Percentiles rank a stretch among this genome's conserved stretches.
phyloP scores from a whole-genome alignment of 2,113 vertebrate genomes.

The Promerops cafer region DNA sequence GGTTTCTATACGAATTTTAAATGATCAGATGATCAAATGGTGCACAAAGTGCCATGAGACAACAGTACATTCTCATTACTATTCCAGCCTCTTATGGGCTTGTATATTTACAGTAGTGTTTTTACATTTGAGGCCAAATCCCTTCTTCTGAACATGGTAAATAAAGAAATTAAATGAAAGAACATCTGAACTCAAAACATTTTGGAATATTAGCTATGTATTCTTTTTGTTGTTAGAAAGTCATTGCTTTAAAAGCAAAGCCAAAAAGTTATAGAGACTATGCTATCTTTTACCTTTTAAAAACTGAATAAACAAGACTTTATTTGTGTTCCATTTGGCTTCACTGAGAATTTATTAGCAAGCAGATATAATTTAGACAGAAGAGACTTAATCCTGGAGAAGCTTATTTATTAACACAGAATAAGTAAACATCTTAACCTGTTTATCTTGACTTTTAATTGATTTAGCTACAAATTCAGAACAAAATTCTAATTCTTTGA shows the following conservation, averaged over 20 bases:
- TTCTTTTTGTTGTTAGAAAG: not conserved
- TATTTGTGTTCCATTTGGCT: not conserved
- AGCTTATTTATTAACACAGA: conserved; percentile 10
- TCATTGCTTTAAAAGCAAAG: not conserved
- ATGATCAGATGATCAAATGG: not conserved
- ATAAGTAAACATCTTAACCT: conserved; percentile 25
- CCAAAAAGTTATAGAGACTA: not conserved
- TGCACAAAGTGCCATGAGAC: not conserved
- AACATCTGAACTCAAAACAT: not conserved
- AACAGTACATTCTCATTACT: not conserved
- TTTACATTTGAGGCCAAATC: not conserved
- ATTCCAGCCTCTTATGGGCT: not conserved
- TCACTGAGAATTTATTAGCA: not conserved
- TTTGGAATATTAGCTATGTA: not conserved
- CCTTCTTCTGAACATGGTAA: not conserved
- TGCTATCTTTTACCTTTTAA: not conserved
- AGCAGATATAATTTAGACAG: not conserved
- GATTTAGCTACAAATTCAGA: not conserved
- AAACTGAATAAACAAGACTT: not conserved
- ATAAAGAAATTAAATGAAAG: not conserved
- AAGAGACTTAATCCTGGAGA: conserved; percentile 8
- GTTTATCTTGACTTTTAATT: not conserved
- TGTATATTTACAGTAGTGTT: not conserved
- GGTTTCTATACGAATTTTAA: not conserved
- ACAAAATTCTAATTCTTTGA: not conserved